These are phyloP conservation scores for Ctenosaura bakeri DNA, from an alignment of 2,797 vertebrate genomes.

Conservation along the genomic window DNA sequence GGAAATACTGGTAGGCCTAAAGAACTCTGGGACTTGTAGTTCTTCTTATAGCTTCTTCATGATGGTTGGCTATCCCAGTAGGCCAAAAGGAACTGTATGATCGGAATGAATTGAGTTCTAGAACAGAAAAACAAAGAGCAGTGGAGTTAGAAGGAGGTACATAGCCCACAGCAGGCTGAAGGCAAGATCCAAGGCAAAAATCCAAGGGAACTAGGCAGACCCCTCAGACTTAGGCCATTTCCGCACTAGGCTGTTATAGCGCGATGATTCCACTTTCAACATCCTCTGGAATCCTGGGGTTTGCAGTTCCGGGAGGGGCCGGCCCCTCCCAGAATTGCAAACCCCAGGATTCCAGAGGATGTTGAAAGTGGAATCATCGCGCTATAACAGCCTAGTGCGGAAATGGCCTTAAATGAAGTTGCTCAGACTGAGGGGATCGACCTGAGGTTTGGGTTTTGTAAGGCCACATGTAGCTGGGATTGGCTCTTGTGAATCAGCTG, in stretches of 20 bases:
- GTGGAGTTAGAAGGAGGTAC: background rate
- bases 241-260: too few species aligned
- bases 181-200: background rate
- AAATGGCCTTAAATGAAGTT: too few species aligned
- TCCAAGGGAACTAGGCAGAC: too few species aligned
- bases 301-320: too few species aligned
- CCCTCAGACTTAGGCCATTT: too few species aligned
- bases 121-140: background rate
- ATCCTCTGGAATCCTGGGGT: too few species aligned
- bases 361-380: too few species aligned
- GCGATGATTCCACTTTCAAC: too few species aligned
- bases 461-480: background rate
- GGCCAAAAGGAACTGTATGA: background rate
- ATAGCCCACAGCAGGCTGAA: background rate
- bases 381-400: too few species aligned
- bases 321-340: too few species aligned
- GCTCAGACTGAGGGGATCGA: background rate
- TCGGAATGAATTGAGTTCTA: background rate
- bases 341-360: too few species aligned
- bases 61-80: background rate
- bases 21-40: slow-evolving; percentile 26
- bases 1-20: background rate
- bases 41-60: background rate
- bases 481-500: background rate
- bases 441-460: background rate